phyloP scores from a whole-genome alignment of 1,140 invertebrate genomes.

The Temnothorax curvispinosus region DNA sequence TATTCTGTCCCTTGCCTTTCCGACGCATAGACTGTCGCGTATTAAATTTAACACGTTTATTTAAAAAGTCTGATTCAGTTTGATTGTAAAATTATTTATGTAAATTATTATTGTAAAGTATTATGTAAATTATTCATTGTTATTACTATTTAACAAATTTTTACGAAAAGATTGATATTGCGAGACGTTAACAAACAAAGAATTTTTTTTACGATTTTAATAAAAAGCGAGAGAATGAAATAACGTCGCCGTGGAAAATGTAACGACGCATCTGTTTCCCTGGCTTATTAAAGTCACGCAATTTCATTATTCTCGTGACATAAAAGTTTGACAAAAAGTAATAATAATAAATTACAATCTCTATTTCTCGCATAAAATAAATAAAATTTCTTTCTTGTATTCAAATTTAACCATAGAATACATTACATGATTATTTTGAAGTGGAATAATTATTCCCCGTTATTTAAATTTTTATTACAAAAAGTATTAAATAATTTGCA shows the following conservation, averaged over 20 bases:
- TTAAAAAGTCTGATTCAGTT: neutral
- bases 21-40: neutral
- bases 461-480: neutral
- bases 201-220: neutral
- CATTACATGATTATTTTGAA: neutral
- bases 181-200: neutral
- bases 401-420: neutral
- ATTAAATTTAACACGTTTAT: neutral
- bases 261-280: neutral
- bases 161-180: neutral
- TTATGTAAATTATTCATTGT: neutral
- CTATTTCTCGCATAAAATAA: neutral
- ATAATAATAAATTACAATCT: neutral
- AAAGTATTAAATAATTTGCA: constrained; percentile 24
- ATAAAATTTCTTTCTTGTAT: constrained; percentile 3
- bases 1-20: neutral
- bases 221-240: constrained; percentile 2
- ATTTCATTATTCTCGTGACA: neutral
- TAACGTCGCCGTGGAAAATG: neutral
- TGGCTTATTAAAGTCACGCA: neutral
- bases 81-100: neutral
- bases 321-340: neutral
- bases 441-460: neutral
- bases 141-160: neutral
- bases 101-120: neutral